A percentile compares a stretch with the other conserved stretches of the same genome.
phyloP scores from a whole-genome alignment of 2,113 vertebrate genomes.

The Corythaixoides concolor region DNA sequence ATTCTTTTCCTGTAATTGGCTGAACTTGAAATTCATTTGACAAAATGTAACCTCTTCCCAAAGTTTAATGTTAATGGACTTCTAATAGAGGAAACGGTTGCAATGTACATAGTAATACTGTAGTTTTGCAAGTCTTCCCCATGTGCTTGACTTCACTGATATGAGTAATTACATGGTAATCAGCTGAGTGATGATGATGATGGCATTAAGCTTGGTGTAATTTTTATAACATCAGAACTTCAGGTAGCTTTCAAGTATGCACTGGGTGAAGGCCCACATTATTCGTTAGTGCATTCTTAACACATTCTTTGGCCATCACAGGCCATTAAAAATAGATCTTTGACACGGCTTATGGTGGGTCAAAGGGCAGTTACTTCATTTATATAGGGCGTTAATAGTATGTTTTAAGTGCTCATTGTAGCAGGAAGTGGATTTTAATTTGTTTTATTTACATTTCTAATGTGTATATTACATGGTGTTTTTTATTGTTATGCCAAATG shows the following conservation, averaged over 20 bases:
- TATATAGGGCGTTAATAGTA: neutral
- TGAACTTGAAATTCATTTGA: neutral
- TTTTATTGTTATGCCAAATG: neutral
- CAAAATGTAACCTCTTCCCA: neutral
- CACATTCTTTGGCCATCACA: neutral
- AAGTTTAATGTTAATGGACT: neutral
- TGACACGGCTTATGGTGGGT: neutral
- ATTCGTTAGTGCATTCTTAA: neutral
- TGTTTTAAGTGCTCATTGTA: neutral
- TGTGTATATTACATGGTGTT: neutral
- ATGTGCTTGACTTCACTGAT: neutral
- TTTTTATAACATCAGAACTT: neutral
- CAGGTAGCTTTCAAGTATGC: neutral
- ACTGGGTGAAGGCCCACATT: neutral
- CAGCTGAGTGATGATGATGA: fast-evolving
- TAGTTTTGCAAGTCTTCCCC: neutral
- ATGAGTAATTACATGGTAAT: neutral
- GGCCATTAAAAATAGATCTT: neutral
- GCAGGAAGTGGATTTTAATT: neutral
- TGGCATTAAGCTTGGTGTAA: neutral
- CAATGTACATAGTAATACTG: neutral
- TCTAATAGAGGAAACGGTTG: neutral
- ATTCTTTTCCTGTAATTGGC: neutral
- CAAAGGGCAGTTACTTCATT: neutral
- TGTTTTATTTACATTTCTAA: neutral